phyloP scores from a whole-genome alignment of 1,140 invertebrate species.

The Berghia stephanieae region DNA sequence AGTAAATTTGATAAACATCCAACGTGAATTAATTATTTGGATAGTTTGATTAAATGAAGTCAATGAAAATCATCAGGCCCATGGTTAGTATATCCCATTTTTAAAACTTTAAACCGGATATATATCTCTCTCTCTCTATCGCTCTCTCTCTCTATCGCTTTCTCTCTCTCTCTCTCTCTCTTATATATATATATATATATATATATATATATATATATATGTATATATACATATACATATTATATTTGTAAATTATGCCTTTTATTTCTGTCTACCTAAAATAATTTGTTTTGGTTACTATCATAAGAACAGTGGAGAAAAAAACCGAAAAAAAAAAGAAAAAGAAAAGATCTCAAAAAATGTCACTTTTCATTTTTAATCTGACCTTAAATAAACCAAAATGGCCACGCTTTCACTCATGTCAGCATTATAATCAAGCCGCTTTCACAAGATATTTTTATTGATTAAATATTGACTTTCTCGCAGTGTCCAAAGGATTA shows the following conservation, averaged over 20 bases:
- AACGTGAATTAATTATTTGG: no score
- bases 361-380: neutral
- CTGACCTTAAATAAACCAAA: no score
- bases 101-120: neutral
- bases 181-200: neutral
- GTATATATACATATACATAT: neutral
- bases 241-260: neutral
- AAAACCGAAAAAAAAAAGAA: neutral
- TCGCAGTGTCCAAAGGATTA: no score
- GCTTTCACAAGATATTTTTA: no score
- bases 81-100: no score
- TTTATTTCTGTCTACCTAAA: neutral
- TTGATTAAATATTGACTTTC: no score
- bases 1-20: neutral
- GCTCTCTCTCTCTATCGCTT: neutral
- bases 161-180: neutral
- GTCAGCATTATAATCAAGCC: no score
- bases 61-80: no score
- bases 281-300: neutral
- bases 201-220: neutral
- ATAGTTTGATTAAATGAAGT: no score
- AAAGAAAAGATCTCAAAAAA: neutral
- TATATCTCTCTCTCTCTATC: constrained; percentile 11
- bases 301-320: neutral
- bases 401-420: no score